Percentiles rank a stretch among this genome's conserved stretches.
These are phyloP conservation scores for Zeuzera pyrina DNA, from an alignment of 2,888 invertebrate species.

Conservation along the genomic window DNA sequence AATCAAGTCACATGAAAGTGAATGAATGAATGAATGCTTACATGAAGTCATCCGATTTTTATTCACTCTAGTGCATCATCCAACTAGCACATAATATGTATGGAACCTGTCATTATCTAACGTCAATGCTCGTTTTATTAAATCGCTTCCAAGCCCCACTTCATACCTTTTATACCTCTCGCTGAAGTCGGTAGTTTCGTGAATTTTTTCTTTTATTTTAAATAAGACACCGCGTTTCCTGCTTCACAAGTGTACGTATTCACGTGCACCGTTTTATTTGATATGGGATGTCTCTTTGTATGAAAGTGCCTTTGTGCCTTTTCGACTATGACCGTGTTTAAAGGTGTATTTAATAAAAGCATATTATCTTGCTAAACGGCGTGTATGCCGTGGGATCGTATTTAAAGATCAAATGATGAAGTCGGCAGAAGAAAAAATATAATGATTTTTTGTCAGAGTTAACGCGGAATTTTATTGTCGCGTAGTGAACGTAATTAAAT, in stretches of 20 bases:
- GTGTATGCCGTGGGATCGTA: conserved; percentile 43
- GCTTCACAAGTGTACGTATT: conserved; percentile 57
- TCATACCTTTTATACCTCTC: conserved; percentile 31
- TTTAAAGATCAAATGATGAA: conserved; percentile 13
- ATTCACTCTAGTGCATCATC: too few species aligned
- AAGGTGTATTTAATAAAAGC: conserved; percentile 46
- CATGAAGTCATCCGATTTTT: too few species aligned
- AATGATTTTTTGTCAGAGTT: conserved; percentile 12
- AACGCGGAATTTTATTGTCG: too few species aligned
- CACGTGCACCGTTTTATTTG: conserved; percentile 36
- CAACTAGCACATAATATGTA: too few species aligned
- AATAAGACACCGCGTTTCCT: conserved; percentile 69
- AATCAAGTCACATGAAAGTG: too few species aligned
- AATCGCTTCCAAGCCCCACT: conserved; percentile 35
- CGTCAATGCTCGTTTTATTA: conserved; percentile 22
- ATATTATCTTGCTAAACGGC: conserved; percentile 43
- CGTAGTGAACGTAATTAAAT: too few species aligned
- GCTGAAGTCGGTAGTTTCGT: conserved; percentile 37
- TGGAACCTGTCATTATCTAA: conserved; percentile 30
- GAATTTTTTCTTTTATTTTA: conserved; percentile 33
- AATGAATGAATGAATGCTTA: too few species aligned
- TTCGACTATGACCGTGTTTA: conserved; percentile 54
- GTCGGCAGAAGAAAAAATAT: conserved; percentile 14
- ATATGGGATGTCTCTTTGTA: conserved; percentile 41
- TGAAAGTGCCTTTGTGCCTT: conserved; percentile 65